Evolutionary conservation across 1,140 invertebrate genomes (phyloP), one percentile per base, ranked within the genome.

Genomic region (Tetramorium parvispinum): DNA sequence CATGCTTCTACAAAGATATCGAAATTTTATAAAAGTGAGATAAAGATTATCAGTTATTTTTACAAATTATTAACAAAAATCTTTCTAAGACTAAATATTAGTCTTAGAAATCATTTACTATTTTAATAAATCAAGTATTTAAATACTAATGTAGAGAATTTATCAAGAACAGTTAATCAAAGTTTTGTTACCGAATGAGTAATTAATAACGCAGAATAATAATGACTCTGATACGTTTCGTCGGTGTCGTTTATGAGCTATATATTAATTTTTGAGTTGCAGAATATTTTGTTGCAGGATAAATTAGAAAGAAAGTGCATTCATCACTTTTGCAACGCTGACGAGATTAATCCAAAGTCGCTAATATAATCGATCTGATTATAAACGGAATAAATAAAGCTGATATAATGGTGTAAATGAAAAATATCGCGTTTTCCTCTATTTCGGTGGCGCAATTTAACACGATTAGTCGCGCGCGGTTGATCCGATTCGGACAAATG

Each of bases 371-470:
- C n/a, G 37, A 16, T 11, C n/a, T 61, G n/a, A 83, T 83, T 75
- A 82, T 24, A 49, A 5, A 49, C 2, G 18, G 27, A 37, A 82
- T 10, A 3, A 0, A 32, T 55, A 18, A 71, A 59, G 10, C 40
- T 49, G 68, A 73, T 21, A 37, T 10, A 37, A 27, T 18, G 43
- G n/a, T 49, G 21, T 37, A 82, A 46, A n/a, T 27, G 10, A 83
- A 24, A 59, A 61, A 75, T 43, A 49, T 43, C 24, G 24, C 70
- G 11, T 37, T 73, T 57, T 75, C 1, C 4, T 59, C 53, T 73
- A 83, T 83, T 82, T 73, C 37, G 66, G 63, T 81, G 21, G 40
- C n/a, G 68, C 79, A 43, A 73, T 83, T 83, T 83, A 75, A 83
- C 79, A 59, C 68, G 79, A 75, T 83, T 83, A 83, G 66, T 75